phyloP scores from a whole-genome alignment of 1,140 invertebrate genomes.

The Diorhabda sublineata region DNA sequence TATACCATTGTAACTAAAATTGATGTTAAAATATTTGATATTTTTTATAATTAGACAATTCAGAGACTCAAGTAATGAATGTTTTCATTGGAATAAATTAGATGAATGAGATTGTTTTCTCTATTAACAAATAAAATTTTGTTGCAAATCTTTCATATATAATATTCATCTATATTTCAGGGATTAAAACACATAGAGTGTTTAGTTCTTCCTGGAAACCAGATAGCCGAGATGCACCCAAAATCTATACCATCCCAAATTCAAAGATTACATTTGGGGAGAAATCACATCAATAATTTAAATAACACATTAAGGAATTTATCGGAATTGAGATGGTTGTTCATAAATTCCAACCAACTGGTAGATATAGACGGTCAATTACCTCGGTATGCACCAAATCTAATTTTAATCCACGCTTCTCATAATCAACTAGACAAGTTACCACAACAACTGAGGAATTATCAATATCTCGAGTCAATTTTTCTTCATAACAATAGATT shows the following conservation, averaged over 20 bases:
- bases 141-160: slow-evolving; percentile 5
- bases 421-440: slow-evolving; percentile 66
- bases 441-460: slow-evolving; percentile 63
- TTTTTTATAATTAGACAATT: too few relatives aligned
- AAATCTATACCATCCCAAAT: slow-evolving; percentile 51
- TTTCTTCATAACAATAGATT: slow-evolving; percentile 69
- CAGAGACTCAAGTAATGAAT: too few relatives aligned
- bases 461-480: slow-evolving; percentile 61
- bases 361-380: slow-evolving; percentile 69
- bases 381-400: slow-evolving; percentile 59
- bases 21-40: too few relatives aligned
- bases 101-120: too few relatives aligned
- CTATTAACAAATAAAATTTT: background rate
- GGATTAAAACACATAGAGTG: slow-evolving; percentile 64
- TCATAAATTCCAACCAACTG: slow-evolving; percentile 71
- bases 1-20: too few relatives aligned
- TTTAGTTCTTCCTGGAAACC: slow-evolving; percentile 66
- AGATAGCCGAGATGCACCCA: slow-evolving; percentile 50
- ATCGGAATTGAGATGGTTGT: slow-evolving; percentile 68
- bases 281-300: slow-evolving; percentile 66
- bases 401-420: slow-evolving; percentile 65
- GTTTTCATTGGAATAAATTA: too few relatives aligned
- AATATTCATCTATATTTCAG: slow-evolving; percentile 46
- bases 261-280: slow-evolving; percentile 65
- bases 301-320: slow-evolving; percentile 67